phyloP scores from a whole-genome alignment of 2,888 invertebrate species.

The Pharmacophagus antenor region DNA sequence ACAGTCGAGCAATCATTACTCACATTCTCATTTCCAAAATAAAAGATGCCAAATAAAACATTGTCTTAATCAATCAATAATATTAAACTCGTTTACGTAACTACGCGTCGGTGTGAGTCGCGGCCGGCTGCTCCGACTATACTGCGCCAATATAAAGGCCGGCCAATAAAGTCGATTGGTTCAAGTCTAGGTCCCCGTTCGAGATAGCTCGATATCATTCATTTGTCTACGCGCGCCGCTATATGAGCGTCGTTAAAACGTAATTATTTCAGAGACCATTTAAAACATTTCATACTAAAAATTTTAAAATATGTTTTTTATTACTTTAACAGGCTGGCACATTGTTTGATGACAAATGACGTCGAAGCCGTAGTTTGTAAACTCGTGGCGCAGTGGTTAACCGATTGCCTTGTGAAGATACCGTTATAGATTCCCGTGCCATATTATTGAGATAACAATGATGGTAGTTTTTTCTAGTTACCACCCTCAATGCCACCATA shows the following conservation, averaged over 20 bases:
- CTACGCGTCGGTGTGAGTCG: conserved; percentile 39
- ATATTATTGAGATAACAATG: no score
- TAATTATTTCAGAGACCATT: not conserved
- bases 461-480: no score
- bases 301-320: not conserved
- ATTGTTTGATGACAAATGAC: no score
- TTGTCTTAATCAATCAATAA: not conserved
- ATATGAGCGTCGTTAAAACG: conserved; percentile 1
- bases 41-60: no score
- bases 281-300: not conserved
- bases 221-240: conserved; percentile 9
- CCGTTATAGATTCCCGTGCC: no score
- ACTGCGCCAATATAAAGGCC: conserved; percentile 46
- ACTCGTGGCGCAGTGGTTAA: no score
- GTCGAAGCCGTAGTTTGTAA: no score
- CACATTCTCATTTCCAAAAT: not conserved
- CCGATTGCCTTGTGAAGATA: no score
- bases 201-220: conserved; percentile 17
- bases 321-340: no score
- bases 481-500: no score
- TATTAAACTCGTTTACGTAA: not conserved
- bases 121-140: conserved; percentile 25
- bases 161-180: conserved; percentile 54
- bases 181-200: conserved; percentile 45
- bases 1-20: no score